Percentiles rank a stretch among this genome's conserved stretches.
Conservation (phyloP, 2,888 invertebrate species). For the Lithosia quadra region DNA sequence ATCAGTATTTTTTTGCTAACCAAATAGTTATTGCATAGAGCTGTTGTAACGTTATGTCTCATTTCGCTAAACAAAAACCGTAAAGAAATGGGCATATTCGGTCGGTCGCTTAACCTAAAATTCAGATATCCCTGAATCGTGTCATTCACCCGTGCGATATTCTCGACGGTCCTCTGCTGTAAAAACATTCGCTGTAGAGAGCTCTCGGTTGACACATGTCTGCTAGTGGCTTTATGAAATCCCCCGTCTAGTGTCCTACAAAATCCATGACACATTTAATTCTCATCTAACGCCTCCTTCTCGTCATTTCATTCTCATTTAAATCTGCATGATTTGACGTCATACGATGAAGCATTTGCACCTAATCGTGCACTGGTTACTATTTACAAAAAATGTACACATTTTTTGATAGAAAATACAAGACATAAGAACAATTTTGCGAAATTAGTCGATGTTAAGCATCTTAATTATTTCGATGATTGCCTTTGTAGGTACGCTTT, state of each 20-base stretch:
- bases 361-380: not conserved
- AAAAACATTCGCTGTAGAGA: slow-evolving; percentile 64
- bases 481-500: slow-evolving; percentile 16
- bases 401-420: not conserved
- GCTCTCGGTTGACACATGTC: slow-evolving; percentile 72
- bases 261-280: slow-evolving; percentile 61
- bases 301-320: slow-evolving; percentile 55
- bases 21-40: not conserved
- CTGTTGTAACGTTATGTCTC: slow-evolving; percentile 1
- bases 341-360: not conserved
- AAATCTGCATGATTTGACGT: slow-evolving; percentile 12
- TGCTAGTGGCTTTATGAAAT: slow-evolving; percentile 69
- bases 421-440: slow-evolving; percentile 43
- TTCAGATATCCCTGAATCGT: slow-evolving; percentile 42
- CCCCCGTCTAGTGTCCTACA: slow-evolving; percentile 55
- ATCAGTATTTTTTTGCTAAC: slow-evolving; percentile 14
- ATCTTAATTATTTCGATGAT: slow-evolving; percentile 32
- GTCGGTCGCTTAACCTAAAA: slow-evolving; percentile 29
- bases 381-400: not conserved
- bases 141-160: slow-evolving; percentile 44
- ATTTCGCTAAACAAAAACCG: slow-evolving; percentile 35
- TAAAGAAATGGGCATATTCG: slow-evolving; percentile 23
- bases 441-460: slow-evolving; percentile 43
- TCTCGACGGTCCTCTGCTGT: slow-evolving; percentile 43
- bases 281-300: slow-evolving; percentile 42